phyloP scores from a whole-genome alignment of 2,797 vertebrate species.

The Sebastes minor region DNA sequence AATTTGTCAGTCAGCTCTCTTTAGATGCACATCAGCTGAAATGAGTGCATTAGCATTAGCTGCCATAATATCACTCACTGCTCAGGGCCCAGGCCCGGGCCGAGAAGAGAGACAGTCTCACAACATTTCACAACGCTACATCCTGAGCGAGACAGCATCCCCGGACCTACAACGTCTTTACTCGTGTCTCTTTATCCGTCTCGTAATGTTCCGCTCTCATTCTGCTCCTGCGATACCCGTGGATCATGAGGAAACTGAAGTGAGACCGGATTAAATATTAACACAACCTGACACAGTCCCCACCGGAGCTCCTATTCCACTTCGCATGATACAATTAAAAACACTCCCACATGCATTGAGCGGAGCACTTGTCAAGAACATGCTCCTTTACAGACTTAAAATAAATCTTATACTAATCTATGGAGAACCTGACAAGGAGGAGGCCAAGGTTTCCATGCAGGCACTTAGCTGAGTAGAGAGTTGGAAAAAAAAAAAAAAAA shows the following conservation, averaged over 20 bases:
- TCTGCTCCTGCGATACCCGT: conserved; percentile 42
- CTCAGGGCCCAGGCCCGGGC: conserved; percentile 21
- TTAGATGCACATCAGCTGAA: conserved; percentile 66
- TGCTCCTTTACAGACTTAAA: conserved; percentile 94
- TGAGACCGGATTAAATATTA: conserved; percentile 89
- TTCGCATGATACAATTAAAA: conserved; percentile 93
- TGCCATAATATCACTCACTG: conserved; percentile 41
- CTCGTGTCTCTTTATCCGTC: conserved; percentile 47
- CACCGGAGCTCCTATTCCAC: conserved; percentile 66
- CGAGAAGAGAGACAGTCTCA: conserved; percentile 8
- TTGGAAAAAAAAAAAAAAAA: conserved; percentile 71
- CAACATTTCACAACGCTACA: conserved; percentile 29
- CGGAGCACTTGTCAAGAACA: conserved; percentile 92
- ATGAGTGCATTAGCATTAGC: conserved; percentile 62
- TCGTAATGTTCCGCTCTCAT: conserved; percentile 55
- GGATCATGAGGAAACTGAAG: conserved; percentile 76
- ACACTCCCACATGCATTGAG: conserved; percentile 89
- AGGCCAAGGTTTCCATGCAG: conserved; percentile 96
- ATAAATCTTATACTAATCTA: conserved; percentile 99
- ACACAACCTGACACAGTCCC: conserved; percentile 87
- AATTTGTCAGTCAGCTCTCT: conserved; percentile 63
- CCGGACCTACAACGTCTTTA: conserved; percentile 33
- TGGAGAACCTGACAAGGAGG: conserved; percentile 96
- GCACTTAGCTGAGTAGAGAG: conserved; percentile 96
- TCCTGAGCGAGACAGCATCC: conserved; percentile 31